Evolutionary conservation across 2,888 invertebrate genomes (phyloP).

Genomic region (Tribolium freemani): DNA sequence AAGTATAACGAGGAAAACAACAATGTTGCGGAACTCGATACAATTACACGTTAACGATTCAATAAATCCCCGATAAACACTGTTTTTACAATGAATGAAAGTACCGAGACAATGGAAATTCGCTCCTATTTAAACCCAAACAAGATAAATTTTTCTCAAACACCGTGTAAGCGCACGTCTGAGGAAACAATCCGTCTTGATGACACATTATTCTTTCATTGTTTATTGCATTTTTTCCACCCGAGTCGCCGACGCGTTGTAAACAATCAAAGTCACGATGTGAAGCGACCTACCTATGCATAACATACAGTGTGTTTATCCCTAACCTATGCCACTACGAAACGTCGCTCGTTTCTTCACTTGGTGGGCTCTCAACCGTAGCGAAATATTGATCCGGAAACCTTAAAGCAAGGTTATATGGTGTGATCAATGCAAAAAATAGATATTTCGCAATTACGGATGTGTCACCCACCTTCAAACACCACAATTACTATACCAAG

Average conservation of each 20-base stretch:
- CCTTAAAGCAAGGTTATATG: conserved; percentile 13
- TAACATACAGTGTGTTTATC: conserved; percentile 26
- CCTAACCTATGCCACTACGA: conserved; percentile 30
- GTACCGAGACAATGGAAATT: conserved; percentile 21
- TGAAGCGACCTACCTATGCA: neutral
- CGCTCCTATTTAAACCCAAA: neutral
- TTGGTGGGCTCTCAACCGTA: conserved; percentile 24
- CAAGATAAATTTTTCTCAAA: neutral
- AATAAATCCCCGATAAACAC: conserved; percentile 41
- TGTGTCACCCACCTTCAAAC: neutral
- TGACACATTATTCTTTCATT: conserved; percentile 2
- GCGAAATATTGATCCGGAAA: conserved; percentile 33
- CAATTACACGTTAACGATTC: conserved; percentile 43
- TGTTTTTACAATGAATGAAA: conserved; percentile 35
- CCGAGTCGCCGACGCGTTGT: neutral
- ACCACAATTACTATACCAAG: neutral
- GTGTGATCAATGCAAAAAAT: neutral
- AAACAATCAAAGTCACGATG: neutral
- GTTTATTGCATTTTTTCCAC: conserved; percentile 6
- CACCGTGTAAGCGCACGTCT: neutral
- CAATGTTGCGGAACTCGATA: conserved; percentile 42
- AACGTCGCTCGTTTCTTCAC: conserved; percentile 14
- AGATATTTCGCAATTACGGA: neutral
- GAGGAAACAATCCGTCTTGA: conserved; percentile 1
- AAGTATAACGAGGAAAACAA: conserved; percentile 39